Base-by-base conservation (phyloP, 2,113 vertebrate species). In the Scytalopus superciliaris region DNA sequence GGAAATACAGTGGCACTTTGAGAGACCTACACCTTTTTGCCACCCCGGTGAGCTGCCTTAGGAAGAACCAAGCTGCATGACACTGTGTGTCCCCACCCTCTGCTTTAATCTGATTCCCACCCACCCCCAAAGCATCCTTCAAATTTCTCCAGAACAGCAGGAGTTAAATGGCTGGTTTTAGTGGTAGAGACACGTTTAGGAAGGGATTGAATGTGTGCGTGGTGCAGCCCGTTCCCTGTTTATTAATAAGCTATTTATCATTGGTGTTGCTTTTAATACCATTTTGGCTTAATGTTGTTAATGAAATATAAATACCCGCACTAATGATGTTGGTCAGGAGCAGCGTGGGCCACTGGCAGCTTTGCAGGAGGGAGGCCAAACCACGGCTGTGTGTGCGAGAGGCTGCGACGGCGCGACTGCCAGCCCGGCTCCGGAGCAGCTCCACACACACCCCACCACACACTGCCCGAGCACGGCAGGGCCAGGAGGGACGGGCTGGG, bases 201-300 rank as follows among this genome's bases (percentile, higher is more conserved):
- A 96, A 96, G 73, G 95, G 95, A 94, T 86, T 97, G 97, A 93
- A 95, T 94, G 62, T 94, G 96, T 47, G 87, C 92, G 56, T 75
- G 79, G 97, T 95, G 97, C 97, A 94, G 93, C 89, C 90, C 35
- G 96, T 96, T 97, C 98, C 96, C 97, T 97, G 97, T 98, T 98
- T 98, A 98, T 98, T 98, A 98, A 98, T 98, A 98, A 98, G 97
- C 98, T 98, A 98, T 98, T 98, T 98, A 98, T 98, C 98, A 98
- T 97, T 97, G 98, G 97, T 97, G 96, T 97, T 98, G 98, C 98
- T 98, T 98, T 98, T 98, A 98, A 98, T 98, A 98, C 98, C 97
- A 96, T 98, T 98, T 98, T 97, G 98, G 98, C 97, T 98, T 98
- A 97, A 98, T 98, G 98, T 96, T 94, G 98, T 98, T 98, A 98